A percentile compares a stretch with the other conserved stretches of the same genome.
Conservation (phyloP, 2,113 vertebrate genomes). For the Formicarius rufipectus region DNA sequence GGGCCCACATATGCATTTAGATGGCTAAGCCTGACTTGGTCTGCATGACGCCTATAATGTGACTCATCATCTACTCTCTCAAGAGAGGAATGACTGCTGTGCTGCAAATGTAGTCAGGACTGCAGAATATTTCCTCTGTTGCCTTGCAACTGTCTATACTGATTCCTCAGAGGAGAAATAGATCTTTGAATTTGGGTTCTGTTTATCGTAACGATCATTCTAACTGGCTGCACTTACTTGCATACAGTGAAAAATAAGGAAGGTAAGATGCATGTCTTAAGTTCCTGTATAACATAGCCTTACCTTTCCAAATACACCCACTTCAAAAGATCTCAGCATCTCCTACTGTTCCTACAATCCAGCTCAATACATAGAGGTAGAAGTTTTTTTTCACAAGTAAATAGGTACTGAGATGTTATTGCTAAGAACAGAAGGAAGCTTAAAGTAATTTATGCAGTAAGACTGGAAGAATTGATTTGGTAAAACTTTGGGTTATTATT, state of each 20-base stretch:
- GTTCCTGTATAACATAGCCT: not conserved
- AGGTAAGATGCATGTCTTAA: not conserved
- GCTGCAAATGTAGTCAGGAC: not conserved
- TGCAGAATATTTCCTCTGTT: constrained; percentile 30
- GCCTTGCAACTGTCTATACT: not conserved
- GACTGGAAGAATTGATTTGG: not conserved
- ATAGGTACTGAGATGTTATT: not conserved
- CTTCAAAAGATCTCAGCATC: not conserved
- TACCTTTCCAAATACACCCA: not conserved
- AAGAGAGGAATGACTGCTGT: not conserved
- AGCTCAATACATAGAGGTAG: not conserved
- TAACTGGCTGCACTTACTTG: not conserved
- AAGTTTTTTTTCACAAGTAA: not conserved
- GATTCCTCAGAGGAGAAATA: not conserved
- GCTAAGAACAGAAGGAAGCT: not conserved
- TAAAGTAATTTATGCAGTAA: not conserved
- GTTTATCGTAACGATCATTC: not conserved
- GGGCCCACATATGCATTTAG: not conserved
- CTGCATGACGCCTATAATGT: not conserved
- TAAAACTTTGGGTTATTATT: constrained; percentile 10
- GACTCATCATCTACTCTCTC: constrained; percentile 44
- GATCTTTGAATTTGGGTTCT: not conserved
- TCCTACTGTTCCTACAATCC: not conserved
- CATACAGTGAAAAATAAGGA: not conserved
- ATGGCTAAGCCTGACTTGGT: not conserved